Evolutionary conservation across 1,140 invertebrate species (phyloP), one percentile per base, ranked within the genome.

Genomic region (Catajapyx aquilonaris): DNA sequence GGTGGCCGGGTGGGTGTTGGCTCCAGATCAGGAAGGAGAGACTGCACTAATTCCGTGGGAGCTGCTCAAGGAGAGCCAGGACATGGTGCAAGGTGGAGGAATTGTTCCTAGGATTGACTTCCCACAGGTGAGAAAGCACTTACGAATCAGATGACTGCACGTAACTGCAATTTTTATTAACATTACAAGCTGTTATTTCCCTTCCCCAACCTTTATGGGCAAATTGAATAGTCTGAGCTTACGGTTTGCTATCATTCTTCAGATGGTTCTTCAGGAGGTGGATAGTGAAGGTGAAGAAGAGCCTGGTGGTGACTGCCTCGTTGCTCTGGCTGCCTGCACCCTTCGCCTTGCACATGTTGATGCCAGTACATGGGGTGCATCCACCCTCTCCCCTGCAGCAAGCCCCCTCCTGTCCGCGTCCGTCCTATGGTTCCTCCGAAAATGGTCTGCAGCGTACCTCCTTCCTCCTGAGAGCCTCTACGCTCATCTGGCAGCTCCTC

Each of bases 381-480:
- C n/a, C n/a, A n/a, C n/a, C n/a, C n/a, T n/a, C n/a, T n/a, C n/a
- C n/a, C n/a, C n/a, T n/a, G n/a, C n/a, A n/a, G n/a, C n/a, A n/a
- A 86, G 81, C 57, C 83, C 84, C 1, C 77, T 86, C 57, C 65
- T 90, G 1, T 71, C 73, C 4, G 71, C 69, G 22, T 77, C 71
- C 1, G 59, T 79, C 17, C 70, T 81, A 38, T 88, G 81, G 80
- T 80, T 85, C 45, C 57, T 88, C 4, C 68, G 71, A 35, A 66
- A 73, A 44, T 87, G 76, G 73, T 68, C 71, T 21, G 57, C 72
- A 23, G 70, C 69, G 9, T 90, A 87, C 51, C 58, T 87, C 18
- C 54, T 80, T 36, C 70, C 71, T 16, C 61, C 64, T 18, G 71
- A 81, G 46, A 64, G 56, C 16, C 62, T 69, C 49, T 85, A 81